Evolutionary conservation across 2,888 invertebrate genomes (phyloP), one percentile per base, ranked within the genome.

Genomic region (Cotesia congregata): DNA sequence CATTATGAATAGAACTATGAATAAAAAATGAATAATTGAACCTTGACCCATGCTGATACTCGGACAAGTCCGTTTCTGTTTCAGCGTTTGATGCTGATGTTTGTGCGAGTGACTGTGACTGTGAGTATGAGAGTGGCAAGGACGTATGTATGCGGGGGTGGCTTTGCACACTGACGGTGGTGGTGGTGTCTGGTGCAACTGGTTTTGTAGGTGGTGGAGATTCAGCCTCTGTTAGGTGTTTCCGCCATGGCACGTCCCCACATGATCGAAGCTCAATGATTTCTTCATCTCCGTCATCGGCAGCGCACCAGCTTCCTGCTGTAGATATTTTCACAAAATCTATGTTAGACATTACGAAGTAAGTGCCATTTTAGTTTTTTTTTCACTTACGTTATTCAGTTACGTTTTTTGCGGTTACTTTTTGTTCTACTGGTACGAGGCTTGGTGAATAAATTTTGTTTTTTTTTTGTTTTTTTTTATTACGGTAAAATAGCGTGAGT

Each of bases 221-320:
- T 83, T 88, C 86, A 85, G 88, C 88, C 87, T 88, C 88, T 89
- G 89, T 88, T 89, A 89, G 89, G 88, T 88, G 86, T 86, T 88
- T 85, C 86, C 87, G 78, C 90, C 85, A 88, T 85, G 87, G 90
- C 89, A 90, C 88, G 89, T 89, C 89, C 91, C 91, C 83, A 86
- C 86, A 85, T 90, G 90, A 83, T 92, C 92, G 90, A 92, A 92
- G 85, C 91, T 91, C 84, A 92, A 90, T 81, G 92, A 92, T 90
- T 93, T 93, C 88, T 93, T 92, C 90, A 93, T 90, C 88, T 93
- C 93, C 88, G 92, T 92, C 92, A 93, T 92, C 82, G 93, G 93
- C 83, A 93, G 88, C 81, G 92, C 91, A 76, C 92, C 92, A 83
- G 92, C 91, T 87, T 93, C 93, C 92, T 93, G 90, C 83, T 90